These are phyloP conservation scores for Saccopteryx leptura DNA, from an alignment of 2,113 vertebrate species.

Conservation along the genomic window DNA sequence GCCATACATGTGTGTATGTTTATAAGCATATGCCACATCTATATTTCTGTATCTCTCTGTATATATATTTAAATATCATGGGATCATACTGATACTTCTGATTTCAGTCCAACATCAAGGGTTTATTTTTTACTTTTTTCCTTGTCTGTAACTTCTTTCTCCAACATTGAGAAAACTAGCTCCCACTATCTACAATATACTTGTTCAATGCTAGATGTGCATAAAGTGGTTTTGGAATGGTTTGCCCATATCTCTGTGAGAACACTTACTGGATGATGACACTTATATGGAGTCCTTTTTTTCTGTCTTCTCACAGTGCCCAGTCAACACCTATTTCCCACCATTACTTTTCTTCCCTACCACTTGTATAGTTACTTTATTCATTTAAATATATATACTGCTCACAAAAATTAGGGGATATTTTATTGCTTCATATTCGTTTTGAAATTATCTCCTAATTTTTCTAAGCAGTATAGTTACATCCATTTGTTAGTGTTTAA, in stretches of 20 bases:
- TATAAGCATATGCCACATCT: too few relatives aligned
- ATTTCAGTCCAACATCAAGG: background rate
- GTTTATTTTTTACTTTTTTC: background rate
- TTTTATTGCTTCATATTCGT: too few relatives aligned
- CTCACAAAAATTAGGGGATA: too few relatives aligned
- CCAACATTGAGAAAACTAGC: background rate
- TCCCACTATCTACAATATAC: background rate
- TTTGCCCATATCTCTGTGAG: background rate
- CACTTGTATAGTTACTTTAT: background rate
- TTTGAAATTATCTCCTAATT: too few relatives aligned
- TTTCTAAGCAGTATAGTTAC: background rate
- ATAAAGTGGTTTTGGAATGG: background rate
- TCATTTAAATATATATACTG: background rate
- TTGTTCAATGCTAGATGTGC: background rate
- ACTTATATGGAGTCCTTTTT: background rate
- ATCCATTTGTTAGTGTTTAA: background rate
- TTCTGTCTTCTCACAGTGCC: background rate
- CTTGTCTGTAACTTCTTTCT: background rate
- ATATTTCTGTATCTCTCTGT: background rate
- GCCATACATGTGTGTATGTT: accelerated
- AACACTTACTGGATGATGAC: background rate
- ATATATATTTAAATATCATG: background rate
- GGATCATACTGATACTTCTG: background rate
- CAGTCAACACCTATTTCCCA: background rate
- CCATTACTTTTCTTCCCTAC: background rate